Evolutionary conservation across 2,888 invertebrate species (phyloP).

Genomic region (Laspeyria flexula): DNA sequence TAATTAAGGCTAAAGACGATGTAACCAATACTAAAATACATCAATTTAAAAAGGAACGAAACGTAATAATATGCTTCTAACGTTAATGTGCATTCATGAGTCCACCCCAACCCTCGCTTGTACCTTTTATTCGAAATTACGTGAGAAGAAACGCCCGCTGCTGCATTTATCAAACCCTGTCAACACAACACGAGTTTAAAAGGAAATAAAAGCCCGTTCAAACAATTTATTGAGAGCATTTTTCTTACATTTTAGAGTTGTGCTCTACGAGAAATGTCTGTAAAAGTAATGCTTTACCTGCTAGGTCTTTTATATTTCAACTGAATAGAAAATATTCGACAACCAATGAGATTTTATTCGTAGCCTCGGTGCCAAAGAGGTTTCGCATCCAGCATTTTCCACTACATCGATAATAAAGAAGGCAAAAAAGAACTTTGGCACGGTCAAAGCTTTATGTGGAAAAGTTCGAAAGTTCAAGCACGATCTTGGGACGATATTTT

Average conservation of each 20-base stretch:
- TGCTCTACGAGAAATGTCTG: slow-evolving; percentile 12
- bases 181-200: slow-evolving; percentile 34
- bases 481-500: slow-evolving; percentile 42
- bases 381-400: slow-evolving; percentile 36
- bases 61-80: neutral
- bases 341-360: slow-evolving; percentile 41
- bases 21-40: too few relatives aligned
- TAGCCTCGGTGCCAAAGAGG: slow-evolving; percentile 42
- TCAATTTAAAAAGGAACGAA: neutral
- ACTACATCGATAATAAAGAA: slow-evolving; percentile 46
- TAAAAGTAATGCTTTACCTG: slow-evolving; percentile 22
- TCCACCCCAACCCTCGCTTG: slow-evolving; percentile 5
- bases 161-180: slow-evolving; percentile 41
- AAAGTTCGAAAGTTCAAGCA: slow-evolving; percentile 43
- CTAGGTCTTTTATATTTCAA: slow-evolving; percentile 36
- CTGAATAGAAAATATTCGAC: slow-evolving; percentile 42
- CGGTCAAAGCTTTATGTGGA: slow-evolving; percentile 43
- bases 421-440: slow-evolving; percentile 45
- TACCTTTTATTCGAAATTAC: slow-evolving; percentile 30
- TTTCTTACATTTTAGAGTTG: slow-evolving; percentile 26
- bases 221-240: slow-evolving; percentile 29
- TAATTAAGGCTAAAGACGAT: too few relatives aligned
- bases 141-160: slow-evolving; percentile 31
- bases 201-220: slow-evolving; percentile 39
- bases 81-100: too few relatives aligned